Base-by-base conservation (phyloP, 2,888 invertebrate species). In the Himalopsyche tibetana region DNA sequence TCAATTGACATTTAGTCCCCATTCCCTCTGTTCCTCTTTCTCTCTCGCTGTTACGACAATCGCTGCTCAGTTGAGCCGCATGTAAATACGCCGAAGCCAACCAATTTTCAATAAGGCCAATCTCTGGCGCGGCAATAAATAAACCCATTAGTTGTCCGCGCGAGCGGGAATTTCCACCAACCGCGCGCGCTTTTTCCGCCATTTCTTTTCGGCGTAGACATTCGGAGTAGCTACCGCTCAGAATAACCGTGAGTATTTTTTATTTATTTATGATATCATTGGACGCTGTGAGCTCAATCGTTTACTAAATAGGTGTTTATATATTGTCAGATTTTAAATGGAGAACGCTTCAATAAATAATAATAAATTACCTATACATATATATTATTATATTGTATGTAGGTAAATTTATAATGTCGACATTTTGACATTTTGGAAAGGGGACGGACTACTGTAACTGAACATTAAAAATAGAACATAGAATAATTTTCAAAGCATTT, bases 81-180 rank as follows among this genome's bases (percentile, higher is more conserved):
- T 84, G 84, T 84, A 84, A 84, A 84, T 84, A 84, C 45, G 84
- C 36, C 80, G 45, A 55, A 80, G 80, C 80, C 84, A 79, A 80
- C 80, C 80, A 80, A 80, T 80, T 84, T 84, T 80, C 84, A 84
- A 84, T 84, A 84, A 80, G 45, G 80, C 80, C 84, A 51, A 45
- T 45, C 55, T 40, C 82, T 81, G 45, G 45, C 36, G 38, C 15
- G 51, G 36, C 80, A 55, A 84, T 84, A 84, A 84, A 84, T 84
- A 84, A 84, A 40, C 42, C 84, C 45, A 80, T 84, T 84, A 84
- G 79, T 84, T 74, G 40, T 84, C 74, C 45, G 79, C 74, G 84
- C 55, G 51, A 42, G 63, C 63, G 63, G 19, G 63, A 80, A 80
- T 28, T 80, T 45, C 80, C 80, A 36, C 63, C 63, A 63, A 63